Evolutionary conservation across 2,888 invertebrate species (phyloP), one percentile per base, ranked within the genome.

Genomic region (Drosophila rellima): DNA sequence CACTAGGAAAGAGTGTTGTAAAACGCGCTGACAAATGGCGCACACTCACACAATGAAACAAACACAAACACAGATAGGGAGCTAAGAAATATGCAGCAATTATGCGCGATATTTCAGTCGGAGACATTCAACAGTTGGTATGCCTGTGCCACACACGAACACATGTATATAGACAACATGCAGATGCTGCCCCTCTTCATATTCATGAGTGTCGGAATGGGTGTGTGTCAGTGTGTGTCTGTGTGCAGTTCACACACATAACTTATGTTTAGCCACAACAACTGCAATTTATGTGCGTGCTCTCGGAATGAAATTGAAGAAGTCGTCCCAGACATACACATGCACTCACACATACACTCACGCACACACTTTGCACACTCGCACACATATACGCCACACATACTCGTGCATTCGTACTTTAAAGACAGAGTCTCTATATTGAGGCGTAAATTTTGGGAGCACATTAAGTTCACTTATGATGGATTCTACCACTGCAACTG

Each of bases 101-200:
- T 82, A 82, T 87, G 76, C 67, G 87, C 79, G 62, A 68, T 87
- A 77, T 78, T 84, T 87, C 66, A 84, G 80, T 63, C 81, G 76
- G 71, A 56, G 60, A 68, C 88, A 69, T 82, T 87, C 82, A 83
- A 83, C 82, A 83, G 82, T 84, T 87, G 85, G 55, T 56, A 70
- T n/a, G 55, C 47, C 61, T 33, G 11, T n/a, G n/a, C n/a, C 29
- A 29, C 18, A 44, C 44, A 31, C 35, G 33, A 29, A 13, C n/a
- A 47, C 31, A 20, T n/a, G 18, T 39, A 37, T 15, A 20, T 37
- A 20, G 29, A 23, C n/a, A 55, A 33, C 40, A 65, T 69, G 63
- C 64, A 72, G 72, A 51, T 76, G 74, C 56, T 65, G 52, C 79
- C 74, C 70, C 60, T 74, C 75, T 59, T 78, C 64, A 64, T 78